These are phyloP conservation scores for Ariolimax columbianus DNA, from an alignment of 2,888 invertebrate genomes.

Conservation along the genomic window DNA sequence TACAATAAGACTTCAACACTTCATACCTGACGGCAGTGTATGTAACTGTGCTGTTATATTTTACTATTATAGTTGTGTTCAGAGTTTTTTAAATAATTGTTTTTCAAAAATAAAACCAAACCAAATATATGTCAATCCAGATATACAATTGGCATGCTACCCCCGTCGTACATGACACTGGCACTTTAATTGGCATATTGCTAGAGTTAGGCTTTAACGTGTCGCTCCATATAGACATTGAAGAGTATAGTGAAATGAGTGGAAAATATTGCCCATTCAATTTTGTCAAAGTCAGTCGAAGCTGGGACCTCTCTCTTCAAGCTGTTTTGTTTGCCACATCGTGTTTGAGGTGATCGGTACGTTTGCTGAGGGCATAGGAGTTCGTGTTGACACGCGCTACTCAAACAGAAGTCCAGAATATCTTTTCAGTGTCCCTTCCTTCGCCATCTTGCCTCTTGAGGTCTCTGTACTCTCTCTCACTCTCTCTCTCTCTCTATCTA, in stretches of 20 bases:
- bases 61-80: too few relatives aligned
- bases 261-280: background rate
- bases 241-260: background rate
- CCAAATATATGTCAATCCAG: too few relatives aligned
- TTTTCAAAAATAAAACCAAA: too few relatives aligned
- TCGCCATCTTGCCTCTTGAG: background rate
- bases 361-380: constrained; percentile 27
- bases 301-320: background rate
- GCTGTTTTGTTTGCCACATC: background rate
- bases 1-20: too few relatives aligned
- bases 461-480: background rate
- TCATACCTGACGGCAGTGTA: too few relatives aligned
- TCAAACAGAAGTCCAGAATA: constrained; percentile 30
- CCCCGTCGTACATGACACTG: background rate
- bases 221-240: too few relatives aligned
- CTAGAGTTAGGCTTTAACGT: too few relatives aligned
- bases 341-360: background rate
- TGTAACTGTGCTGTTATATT: too few relatives aligned
- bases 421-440: constrained; percentile 14
- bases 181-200: background rate
- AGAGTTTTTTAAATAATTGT: too few relatives aligned
- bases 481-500: background rate
- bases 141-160: too few relatives aligned
- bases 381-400: constrained; percentile 29
- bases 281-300: background rate